Conservation (phyloP, 2,888 invertebrate genomes). For the Craniophora ligustri region DNA sequence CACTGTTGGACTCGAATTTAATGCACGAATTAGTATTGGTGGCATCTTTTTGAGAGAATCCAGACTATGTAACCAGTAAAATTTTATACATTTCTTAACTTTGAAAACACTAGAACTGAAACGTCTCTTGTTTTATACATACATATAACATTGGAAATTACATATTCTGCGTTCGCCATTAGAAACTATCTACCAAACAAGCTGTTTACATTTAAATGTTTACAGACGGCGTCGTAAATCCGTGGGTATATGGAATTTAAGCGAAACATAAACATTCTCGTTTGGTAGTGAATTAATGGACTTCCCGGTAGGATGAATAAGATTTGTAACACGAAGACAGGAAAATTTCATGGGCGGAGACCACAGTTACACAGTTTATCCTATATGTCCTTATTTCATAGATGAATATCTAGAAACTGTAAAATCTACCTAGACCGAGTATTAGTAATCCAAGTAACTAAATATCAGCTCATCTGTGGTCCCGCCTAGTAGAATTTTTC, state of each 20-base stretch:
- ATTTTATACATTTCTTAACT: no score
- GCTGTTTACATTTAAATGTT: slow-evolving; percentile 19
- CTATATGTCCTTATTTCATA: no score
- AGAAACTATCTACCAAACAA: slow-evolving; percentile 31
- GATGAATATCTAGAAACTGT: no score
- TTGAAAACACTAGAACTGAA: no score
- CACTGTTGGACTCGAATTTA: slow-evolving; percentile 7
- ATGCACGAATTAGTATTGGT: slow-evolving; percentile 29
- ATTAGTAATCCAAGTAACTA: no score
- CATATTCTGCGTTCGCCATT: no score
- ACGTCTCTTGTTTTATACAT: no score
- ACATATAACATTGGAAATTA: no score
- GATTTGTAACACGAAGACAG: not conserved
- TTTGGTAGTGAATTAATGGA: slow-evolving; percentile 37
- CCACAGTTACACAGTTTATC: not conserved
- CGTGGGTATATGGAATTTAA: slow-evolving; percentile 11
- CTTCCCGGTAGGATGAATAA: slow-evolving; percentile 10
- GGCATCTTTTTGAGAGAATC: slow-evolving; percentile 16
- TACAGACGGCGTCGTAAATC: slow-evolving; percentile 10
- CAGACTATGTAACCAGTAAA: no score
- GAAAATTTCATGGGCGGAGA: not conserved
- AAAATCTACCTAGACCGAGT: no score
- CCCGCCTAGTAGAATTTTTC: not conserved
- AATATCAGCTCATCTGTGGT: no score
- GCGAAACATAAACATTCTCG: slow-evolving; percentile 33